Evolutionary conservation across 2,888 invertebrate genomes (phyloP), one percentile per base, ranked within the genome.

Genomic region (Cenopis cana): DNA sequence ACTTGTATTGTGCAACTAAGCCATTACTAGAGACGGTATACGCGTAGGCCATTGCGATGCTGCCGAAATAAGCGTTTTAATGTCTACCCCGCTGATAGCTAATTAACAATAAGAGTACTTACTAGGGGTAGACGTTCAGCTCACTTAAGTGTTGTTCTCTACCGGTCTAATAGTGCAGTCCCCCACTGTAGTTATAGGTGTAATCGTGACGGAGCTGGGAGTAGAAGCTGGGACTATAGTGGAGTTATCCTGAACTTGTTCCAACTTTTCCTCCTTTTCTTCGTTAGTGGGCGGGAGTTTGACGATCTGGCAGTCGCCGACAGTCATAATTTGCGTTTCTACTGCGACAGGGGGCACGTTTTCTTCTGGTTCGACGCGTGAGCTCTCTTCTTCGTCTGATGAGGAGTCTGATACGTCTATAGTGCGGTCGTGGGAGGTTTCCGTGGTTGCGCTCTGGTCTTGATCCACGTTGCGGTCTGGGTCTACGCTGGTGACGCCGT

Each of bases 261-360:
- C 86, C n/a, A 75, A 67, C 65, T 85, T 84, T 2, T 89, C 87
- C 0, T 88, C 89, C 59, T 88, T 84, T 0, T 89, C 88, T 0
- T 90, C 91, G 50, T 77, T 81, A 24, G 76, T 82, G 9, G 89
- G 84, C 17, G 92, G 91, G 5, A 93, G 87, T 73, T 93, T 93
- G 41, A 93, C 91, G 59, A 93, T 94, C 82, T 93, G 93, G 75
- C 93, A 93, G 82, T 94, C 93, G 6, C 93, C 93, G 1, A 93
- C 93, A n/a, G 92, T 93, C 90, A 93, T 90, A 60, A 93, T 89
- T 71, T 90, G 91, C 1, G 91, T 87, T n/a, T 91, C 91, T 79
- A 87, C 81, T 54, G 84, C 89, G 1, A 85, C 87, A 0, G 89
- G 78, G 0, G 89, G 89, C 0, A 86, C 85, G 78, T 82, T 84